Conservation (phyloP, 2,797 vertebrate species). For the Rhynchonycteris naso region DNA sequence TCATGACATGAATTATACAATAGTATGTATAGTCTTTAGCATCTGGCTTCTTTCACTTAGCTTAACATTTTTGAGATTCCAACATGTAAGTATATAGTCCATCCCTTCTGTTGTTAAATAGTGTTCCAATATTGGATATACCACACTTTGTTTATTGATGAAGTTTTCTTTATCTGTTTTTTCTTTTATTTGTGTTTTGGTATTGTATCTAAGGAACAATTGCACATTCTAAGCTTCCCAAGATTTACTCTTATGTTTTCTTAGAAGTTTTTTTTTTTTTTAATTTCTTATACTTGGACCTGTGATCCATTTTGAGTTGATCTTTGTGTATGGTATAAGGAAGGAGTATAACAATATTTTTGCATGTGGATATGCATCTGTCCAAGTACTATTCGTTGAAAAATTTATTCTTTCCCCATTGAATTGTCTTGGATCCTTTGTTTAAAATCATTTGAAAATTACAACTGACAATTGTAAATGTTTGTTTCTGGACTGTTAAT, state of each 20-base stretch:
- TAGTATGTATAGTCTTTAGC: background rate
- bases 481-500: constrained; percentile 50
- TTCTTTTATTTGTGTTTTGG: constrained; percentile 40
- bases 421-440: constrained; percentile 55
- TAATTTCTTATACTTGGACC: background rate
- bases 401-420: constrained; percentile 25
- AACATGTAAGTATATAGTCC: background rate
- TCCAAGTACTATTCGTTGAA: constrained; percentile 40
- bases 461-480: background rate
- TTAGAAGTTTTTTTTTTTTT: constrained; percentile 1
- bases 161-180: constrained; percentile 2
- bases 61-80: background rate
- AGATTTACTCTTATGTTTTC: background rate
- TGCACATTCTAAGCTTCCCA: background rate
- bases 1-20: background rate
- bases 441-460: constrained; percentile 33
- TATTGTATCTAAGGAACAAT: constrained; percentile 26
- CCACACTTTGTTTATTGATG: background rate
- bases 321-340: constrained; percentile 22
- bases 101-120: background rate
- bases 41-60: background rate
- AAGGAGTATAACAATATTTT: constrained; percentile 30
- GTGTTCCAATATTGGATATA: background rate
- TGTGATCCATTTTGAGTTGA: constrained; percentile 22
- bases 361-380: background rate